Base-by-base conservation (phyloP, 2,113 vertebrate species). In the Cololabis saira region DNA sequence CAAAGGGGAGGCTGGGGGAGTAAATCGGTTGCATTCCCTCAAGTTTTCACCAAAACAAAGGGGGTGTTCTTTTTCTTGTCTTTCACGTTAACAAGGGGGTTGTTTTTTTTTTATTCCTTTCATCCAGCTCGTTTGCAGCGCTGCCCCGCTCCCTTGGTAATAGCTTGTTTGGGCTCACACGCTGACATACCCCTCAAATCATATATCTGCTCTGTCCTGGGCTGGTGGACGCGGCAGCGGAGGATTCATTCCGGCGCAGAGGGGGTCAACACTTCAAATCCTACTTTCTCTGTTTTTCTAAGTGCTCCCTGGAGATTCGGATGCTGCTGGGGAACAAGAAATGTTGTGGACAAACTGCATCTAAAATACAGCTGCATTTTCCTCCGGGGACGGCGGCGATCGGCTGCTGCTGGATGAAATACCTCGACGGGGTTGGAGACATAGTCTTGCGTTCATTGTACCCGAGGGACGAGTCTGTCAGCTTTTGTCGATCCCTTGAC, bases 81-180 rank as follows among this genome's bases (percentile, higher is more conserved):
- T 59, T 74, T 66, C 59, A 27, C 53, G 44, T 40, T 79, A 64
- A 77, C 56, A 42, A 75, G 56, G 59, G 48, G 56, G 24, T 62
- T 61, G 48, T 16, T 24, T 5, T 71, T n/a, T n/a, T n/a, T n/a
- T n/a, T n/a, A n/a, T n/a, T 65, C 41, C 74, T 76, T 71, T 80
- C 59, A 76, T 83, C 63, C 19, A 12, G 27, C 49, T 51, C 5
- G 18, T 56, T 64, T 68, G 49, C 47, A 19, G 24, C 33, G 14
- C 55, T 50, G 56, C 15, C 66, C 60, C 54, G 27, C 67, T 74
- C 66, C 58, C 58, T 56, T 44, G 15, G 72, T 63, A 74, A 80
- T 63, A 7, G 52, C 62, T 55, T 80, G 64, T 78, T 78, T 82
- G 65, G 73, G 70, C 19, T 71, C 52, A 43, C 18, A 61, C 40